A percentile compares a stretch with the other conserved stretches of the same genome.
Evolutionary conservation across 2,797 vertebrate species (phyloP).

Genomic region (Ceryle rudis): DNA sequence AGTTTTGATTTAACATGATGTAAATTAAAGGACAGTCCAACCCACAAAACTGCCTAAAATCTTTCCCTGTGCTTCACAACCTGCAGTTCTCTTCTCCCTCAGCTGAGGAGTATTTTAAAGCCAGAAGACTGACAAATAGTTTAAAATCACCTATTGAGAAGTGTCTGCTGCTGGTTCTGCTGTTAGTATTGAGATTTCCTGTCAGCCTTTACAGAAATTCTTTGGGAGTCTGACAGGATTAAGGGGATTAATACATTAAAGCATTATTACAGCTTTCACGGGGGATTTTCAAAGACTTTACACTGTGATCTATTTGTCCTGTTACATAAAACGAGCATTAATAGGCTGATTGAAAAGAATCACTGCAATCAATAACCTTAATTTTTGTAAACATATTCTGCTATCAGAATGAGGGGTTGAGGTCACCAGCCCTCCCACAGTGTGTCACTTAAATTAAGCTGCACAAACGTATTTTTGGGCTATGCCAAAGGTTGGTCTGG

Average conservation of each 20-base stretch:
- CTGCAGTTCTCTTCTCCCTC: background rate
- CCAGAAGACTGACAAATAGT: background rate
- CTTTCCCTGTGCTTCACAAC: background rate
- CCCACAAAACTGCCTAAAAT: background rate
- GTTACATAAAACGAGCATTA: constrained; percentile 74
- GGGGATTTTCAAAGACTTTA: constrained; percentile 82
- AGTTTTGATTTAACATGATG: background rate
- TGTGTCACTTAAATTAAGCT: background rate
- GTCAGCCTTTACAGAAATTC: constrained; percentile 74
- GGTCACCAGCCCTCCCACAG: constrained; percentile 44
- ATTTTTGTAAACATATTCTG: constrained; percentile 70
- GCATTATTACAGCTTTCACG: constrained; percentile 79
- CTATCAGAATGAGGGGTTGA: constrained; percentile 10
- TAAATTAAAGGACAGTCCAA: background rate
- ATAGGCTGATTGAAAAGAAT: constrained; percentile 70
- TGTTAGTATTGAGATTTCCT: constrained; percentile 57
- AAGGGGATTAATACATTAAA: constrained; percentile 84
- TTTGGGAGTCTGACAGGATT: constrained; percentile 81
- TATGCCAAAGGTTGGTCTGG: background rate
- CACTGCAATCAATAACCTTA: constrained; percentile 73
- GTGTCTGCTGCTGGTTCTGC: background rate
- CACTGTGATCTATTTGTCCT: constrained; percentile 80
- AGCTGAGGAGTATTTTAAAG: background rate
- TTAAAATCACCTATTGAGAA: constrained; percentile 21
- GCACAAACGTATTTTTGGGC: constrained; percentile 9